phyloP scores from a whole-genome alignment of 2,888 invertebrate genomes.

The Cataglyphis altisquamis region DNA sequence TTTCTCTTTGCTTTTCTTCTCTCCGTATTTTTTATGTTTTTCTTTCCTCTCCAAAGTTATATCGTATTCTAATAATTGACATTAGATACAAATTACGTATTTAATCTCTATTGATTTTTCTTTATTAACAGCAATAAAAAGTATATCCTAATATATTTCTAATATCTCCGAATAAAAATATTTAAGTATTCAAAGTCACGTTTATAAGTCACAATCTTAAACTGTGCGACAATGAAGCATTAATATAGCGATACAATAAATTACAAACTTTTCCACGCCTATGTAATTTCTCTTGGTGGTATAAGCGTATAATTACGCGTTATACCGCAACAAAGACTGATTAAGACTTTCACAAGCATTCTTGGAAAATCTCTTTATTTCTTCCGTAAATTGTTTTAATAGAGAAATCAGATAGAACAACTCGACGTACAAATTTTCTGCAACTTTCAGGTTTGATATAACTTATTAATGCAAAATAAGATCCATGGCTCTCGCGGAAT shows the following conservation, averaged over 20 bases:
- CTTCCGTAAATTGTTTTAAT: constrained; percentile 7
- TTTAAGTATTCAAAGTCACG: neutral
- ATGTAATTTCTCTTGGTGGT: constrained; percentile 22
- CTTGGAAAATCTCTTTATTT: neutral
- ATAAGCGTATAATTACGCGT: neutral
- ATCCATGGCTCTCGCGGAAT: neutral
- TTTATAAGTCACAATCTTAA: neutral
- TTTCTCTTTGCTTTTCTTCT: neutral
- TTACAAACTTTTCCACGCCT: neutral
- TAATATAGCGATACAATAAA: neutral
- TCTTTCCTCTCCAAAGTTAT: neutral
- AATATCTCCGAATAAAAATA: constrained; percentile 3
- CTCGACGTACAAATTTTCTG: constrained; percentile 2
- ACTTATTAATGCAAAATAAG: neutral
- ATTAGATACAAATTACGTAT: neutral
- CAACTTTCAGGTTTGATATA: neutral
- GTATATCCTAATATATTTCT: neutral
- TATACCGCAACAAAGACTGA: neutral
- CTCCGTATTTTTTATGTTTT: neutral
- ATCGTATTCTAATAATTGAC: neutral
- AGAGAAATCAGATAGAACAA: neutral
- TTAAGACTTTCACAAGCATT: constrained; percentile 1
- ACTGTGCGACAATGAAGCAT: neutral
- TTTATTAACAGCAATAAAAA: neutral
- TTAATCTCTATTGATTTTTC: neutral